These are phyloP conservation scores for Calidris pygmaea DNA, from an alignment of 2,113 vertebrate species.

Conservation along the genomic window DNA sequence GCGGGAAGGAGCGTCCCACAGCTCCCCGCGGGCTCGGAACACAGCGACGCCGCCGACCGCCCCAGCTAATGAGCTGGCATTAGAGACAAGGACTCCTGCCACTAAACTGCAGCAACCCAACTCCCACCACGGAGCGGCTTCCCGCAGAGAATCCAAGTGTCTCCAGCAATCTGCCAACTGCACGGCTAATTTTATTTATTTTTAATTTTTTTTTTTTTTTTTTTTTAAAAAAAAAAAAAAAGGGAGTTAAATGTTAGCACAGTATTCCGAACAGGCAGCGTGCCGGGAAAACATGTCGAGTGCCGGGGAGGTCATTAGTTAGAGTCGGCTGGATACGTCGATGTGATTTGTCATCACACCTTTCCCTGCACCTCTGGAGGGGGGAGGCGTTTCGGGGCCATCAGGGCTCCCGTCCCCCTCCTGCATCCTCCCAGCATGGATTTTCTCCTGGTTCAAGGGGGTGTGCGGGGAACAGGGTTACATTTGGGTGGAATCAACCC, in stretches of 20 bases:
- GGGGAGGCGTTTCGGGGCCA: neutral
- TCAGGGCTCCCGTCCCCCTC: neutral
- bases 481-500: accelerated
- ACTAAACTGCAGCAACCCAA: neutral
- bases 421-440: neutral
- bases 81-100: neutral
- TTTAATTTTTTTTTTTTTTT: neutral
- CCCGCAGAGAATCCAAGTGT: neutral
- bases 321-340: neutral
- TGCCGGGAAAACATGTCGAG: neutral
- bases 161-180: constrained; percentile 18
- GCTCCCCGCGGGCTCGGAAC: neutral
- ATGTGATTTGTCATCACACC: neutral
- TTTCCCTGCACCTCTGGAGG: neutral
- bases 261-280: neutral
- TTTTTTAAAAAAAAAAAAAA: neutral
- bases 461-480: accelerated
- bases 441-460: neutral
- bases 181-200: neutral
- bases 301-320: neutral
- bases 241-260: neutral
- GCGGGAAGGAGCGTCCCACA: neutral
- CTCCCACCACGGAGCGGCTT: neutral
- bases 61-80: constrained; percentile 21
- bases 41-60: neutral